These are phyloP conservation scores for Protonibea diacanthus DNA, from an alignment of 2,797 vertebrate species.

Conservation along the genomic window DNA sequence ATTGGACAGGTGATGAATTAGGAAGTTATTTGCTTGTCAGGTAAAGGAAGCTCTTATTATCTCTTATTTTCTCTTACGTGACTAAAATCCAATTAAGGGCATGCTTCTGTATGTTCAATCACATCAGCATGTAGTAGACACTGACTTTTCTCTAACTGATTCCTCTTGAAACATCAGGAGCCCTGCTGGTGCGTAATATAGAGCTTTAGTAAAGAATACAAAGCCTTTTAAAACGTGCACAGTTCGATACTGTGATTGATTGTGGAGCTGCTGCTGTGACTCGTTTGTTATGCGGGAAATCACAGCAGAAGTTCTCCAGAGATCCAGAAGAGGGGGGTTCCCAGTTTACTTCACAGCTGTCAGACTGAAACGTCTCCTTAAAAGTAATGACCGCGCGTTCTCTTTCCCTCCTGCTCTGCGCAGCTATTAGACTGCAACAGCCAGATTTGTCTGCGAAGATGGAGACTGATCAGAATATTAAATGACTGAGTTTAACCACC, in stretches of 20 bases:
- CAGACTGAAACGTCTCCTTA: constrained; percentile 42
- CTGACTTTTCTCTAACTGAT: neutral
- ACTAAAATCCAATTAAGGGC: neutral
- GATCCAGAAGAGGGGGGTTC: constrained; percentile 49
- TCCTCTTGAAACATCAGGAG: neutral
- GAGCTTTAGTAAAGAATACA: neutral
- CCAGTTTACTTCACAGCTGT: constrained; percentile 40
- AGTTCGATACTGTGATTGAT: constrained; percentile 22
- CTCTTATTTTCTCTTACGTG: neutral
- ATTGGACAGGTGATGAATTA: constrained; percentile 41
- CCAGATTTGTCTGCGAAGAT: constrained; percentile 42
- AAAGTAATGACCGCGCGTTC: constrained; percentile 53
- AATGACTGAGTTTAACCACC: constrained; percentile 51
- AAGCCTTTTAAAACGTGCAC: neutral
- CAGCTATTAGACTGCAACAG: constrained; percentile 42
- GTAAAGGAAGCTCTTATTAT: neutral
- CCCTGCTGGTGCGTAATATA: neutral
- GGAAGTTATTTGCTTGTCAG: constrained; percentile 40
- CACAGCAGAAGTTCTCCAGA: constrained; percentile 44
- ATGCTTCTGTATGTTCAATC: neutral
- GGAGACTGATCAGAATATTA: constrained; percentile 62
- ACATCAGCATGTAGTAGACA: neutral
- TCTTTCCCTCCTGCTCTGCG: constrained; percentile 30
- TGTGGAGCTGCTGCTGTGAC: constrained; percentile 13
- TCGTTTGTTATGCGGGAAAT: constrained; percentile 28